Evolutionary conservation across 92 coral and sea anemone genomes (phyloP).

Genomic region (Paramuricea clavata): DNA sequence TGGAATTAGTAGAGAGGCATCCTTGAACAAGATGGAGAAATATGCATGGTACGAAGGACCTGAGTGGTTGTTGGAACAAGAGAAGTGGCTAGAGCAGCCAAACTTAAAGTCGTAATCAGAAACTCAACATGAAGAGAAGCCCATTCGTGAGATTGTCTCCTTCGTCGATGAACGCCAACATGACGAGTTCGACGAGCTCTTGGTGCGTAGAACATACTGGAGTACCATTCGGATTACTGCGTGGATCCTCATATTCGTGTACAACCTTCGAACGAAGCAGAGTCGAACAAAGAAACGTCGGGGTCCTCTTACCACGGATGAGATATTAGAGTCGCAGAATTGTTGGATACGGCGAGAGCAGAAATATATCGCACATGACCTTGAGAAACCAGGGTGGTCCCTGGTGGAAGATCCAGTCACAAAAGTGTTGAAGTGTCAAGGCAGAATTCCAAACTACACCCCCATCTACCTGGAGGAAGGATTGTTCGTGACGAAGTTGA

Average conservation of each 20-base stretch:
- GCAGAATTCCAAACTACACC: slow-evolving; percentile 51
- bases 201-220: slow-evolving; percentile 64
- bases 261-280: slow-evolving; percentile 43
- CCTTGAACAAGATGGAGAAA: slow-evolving; percentile 62
- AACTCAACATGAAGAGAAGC: slow-evolving; percentile 39
- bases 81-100: slow-evolving; percentile 65
- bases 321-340: slow-evolving; percentile 40
- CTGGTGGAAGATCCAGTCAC: slow-evolving; percentile 38
- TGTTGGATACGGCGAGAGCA: slow-evolving; percentile 58
- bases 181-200: slow-evolving; percentile 63
- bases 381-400: slow-evolving; percentile 57
- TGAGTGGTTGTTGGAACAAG: slow-evolving; percentile 53
- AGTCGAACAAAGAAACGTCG: slow-evolving; percentile 2
- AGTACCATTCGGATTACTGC: slow-evolving; percentile 64
- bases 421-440: slow-evolving; percentile 53
- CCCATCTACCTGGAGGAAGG: slow-evolving; percentile 56
- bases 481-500: slow-evolving; percentile 16
- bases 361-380: not conserved
- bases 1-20: slow-evolving; percentile 75
- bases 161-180: slow-evolving; percentile 23
- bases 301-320: slow-evolving; percentile 68
- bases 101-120: slow-evolving; percentile 19
- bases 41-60: slow-evolving; percentile 67
- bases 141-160: slow-evolving; percentile 17
- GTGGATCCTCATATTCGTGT: slow-evolving; percentile 63